A percentile compares a stretch with the other conserved stretches of the same genome.
These are phyloP conservation scores for Seira musarum DNA, from an alignment of 2,888 invertebrate species.

Conservation along the genomic window DNA sequence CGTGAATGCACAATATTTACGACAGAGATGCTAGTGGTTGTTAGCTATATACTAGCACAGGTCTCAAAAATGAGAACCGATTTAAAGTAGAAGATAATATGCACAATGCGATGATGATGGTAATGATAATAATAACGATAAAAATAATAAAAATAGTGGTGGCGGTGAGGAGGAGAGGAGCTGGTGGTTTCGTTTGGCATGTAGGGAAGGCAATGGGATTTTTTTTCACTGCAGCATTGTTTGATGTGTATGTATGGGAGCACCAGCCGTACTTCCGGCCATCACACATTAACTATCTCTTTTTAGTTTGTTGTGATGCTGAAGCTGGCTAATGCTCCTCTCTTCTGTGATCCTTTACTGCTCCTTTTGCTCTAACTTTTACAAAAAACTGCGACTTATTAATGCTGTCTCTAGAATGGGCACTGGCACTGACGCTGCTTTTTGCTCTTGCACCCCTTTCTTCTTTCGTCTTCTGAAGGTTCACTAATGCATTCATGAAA, in stretches of 20 bases:
- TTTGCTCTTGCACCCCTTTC: slow-evolving; percentile 47
- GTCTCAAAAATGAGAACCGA: background rate
- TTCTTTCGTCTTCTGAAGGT: slow-evolving; percentile 33
- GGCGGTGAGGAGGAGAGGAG: background rate
- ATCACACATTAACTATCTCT: slow-evolving; percentile 63
- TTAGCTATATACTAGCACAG: background rate
- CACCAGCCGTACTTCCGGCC: slow-evolving; percentile 70
- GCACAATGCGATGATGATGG: too few relatives aligned
- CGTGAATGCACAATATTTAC: slow-evolving; percentile 51
- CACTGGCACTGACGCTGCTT: slow-evolving; percentile 23
- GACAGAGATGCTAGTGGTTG: background rate
- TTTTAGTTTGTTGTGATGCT: slow-evolving; percentile 13
- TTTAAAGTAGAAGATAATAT: slow-evolving; percentile 3
- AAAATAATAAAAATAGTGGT: slow-evolving; percentile 12
- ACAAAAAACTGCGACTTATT: slow-evolving; percentile 11
- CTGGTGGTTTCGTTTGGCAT: background rate
- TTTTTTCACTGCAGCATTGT: background rate
- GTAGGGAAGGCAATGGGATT: slow-evolving; percentile 2
- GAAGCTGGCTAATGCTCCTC: background rate
- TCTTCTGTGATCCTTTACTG: slow-evolving; percentile 21
- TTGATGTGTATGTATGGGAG: slow-evolving; percentile 68
- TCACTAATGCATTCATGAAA: slow-evolving; percentile 1
- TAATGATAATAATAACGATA: slow-evolving; percentile 6
- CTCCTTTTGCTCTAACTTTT: slow-evolving; percentile 8
- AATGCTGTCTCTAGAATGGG: background rate